Evolutionary conservation across 1,140 invertebrate genomes (phyloP).

Genomic region (Eufriesea mexicana): DNA sequence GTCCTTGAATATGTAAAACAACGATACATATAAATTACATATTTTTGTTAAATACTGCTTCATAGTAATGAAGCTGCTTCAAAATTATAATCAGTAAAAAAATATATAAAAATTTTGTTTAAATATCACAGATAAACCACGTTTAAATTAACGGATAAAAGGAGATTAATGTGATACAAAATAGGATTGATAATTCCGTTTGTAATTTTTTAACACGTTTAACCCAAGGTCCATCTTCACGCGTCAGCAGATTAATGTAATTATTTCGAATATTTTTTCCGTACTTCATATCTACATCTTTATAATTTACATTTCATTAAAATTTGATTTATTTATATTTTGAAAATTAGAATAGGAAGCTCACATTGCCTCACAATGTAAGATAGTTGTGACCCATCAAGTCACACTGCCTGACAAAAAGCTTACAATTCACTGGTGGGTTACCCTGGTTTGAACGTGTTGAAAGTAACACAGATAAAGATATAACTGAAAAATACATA

Average conservation of each 20-base stretch:
- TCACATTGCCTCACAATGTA: too few species aligned
- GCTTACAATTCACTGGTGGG: too few species aligned
- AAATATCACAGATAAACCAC: constrained; percentile 25
- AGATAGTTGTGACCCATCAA: too few species aligned
- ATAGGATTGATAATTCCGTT: constrained; percentile 31
- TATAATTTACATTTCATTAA: too few species aligned
- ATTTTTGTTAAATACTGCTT: constrained; percentile 34
- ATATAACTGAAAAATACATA: constrained; percentile 48
- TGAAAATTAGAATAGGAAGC: too few species aligned
- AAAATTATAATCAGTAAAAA: constrained; percentile 32
- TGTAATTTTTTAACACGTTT: constrained; percentile 40
- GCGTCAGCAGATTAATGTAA: too few species aligned
- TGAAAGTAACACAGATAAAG: constrained; percentile 29
- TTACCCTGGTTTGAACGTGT: too few species aligned
- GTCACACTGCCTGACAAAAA: too few species aligned
- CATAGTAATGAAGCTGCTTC: constrained; percentile 30
- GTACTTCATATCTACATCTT: too few species aligned
- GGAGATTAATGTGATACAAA: constrained; percentile 30
- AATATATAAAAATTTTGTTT: constrained; percentile 47
- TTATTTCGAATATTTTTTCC: too few species aligned
- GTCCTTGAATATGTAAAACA: constrained; percentile 1
- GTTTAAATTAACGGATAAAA: constrained; percentile 35
- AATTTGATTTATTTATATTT: too few species aligned
- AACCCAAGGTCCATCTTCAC: too few species aligned
- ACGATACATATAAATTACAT: constrained; percentile 9